Evolutionary conservation across 2,888 invertebrate genomes (phyloP).

Genomic region (Chorisops tibialis): DNA sequence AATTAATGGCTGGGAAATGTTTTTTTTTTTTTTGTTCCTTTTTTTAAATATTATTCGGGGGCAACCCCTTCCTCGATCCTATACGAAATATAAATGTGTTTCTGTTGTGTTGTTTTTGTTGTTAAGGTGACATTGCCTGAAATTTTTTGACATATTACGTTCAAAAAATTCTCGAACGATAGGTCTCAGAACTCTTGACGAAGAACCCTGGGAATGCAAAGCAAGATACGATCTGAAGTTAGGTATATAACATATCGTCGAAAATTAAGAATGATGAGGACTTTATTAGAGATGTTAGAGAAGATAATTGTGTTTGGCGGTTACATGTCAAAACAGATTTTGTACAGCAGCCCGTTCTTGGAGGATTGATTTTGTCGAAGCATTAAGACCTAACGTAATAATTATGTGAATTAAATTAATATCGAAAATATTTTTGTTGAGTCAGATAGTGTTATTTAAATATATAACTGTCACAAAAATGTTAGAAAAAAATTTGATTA

Average conservation of each 20-base stretch:
- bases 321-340: slow-evolving; percentile 10
- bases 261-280: slow-evolving; percentile 19
- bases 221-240: slow-evolving; percentile 14
- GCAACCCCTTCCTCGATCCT: neutral
- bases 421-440: no score
- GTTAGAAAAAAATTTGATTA: no score
- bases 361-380: no score
- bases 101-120: neutral
- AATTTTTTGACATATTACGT: slow-evolving; percentile 24
- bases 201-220: slow-evolving; percentile 13
- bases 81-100: neutral
- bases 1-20: slow-evolving; percentile 28
- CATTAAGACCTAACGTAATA: no score
- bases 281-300: slow-evolving; percentile 20
- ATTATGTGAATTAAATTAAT: no score
- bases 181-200: slow-evolving; percentile 8
- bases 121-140: slow-evolving; percentile 7
- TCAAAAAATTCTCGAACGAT: slow-evolving; percentile 3
- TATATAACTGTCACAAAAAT: no score
- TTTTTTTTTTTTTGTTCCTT: slow-evolving; percentile 19
- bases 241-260: no score
- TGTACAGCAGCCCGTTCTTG: no score
- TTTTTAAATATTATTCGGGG: neutral
- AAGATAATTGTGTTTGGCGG: slow-evolving; percentile 18
- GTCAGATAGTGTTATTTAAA: no score